phyloP scores from a whole-genome alignment of 1,140 invertebrate genomes.

The Lucilia sericata region DNA sequence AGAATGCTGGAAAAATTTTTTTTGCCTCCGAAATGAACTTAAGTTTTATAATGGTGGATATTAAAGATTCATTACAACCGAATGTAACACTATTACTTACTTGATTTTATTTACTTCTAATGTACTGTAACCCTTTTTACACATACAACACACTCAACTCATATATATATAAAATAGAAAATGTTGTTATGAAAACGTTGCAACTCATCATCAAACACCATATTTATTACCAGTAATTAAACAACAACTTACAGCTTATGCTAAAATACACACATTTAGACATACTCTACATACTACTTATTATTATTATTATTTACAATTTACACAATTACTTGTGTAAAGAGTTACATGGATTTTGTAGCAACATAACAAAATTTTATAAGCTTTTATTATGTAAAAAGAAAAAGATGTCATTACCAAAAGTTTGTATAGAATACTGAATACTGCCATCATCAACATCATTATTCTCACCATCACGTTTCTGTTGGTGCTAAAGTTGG shows the following conservation, averaged over 20 bases:
- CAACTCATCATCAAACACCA: constrained; percentile 15
- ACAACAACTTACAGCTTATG: background rate
- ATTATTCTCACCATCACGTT: background rate
- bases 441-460: background rate
- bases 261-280: background rate
- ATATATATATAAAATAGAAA: background rate
- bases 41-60: too few relatives aligned
- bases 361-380: constrained; percentile 10
- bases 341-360: constrained; percentile 1
- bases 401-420: constrained; percentile 8
- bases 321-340: background rate
- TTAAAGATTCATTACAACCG: too few relatives aligned
- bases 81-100: too few relatives aligned
- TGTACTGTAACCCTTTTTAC: background rate
- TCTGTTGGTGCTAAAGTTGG: background rate
- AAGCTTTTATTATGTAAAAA: constrained; percentile 8
- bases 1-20: too few relatives aligned
- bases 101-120: background rate
- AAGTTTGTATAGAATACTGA: background rate
- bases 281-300: background rate
- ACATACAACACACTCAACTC: background rate
- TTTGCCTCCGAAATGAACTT: too few relatives aligned
- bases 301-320: background rate
- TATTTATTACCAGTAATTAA: constrained; percentile 24
- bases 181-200: background rate